Conservation (phyloP, 2,113 vertebrate species). For the Mustelus asterias region DNA sequence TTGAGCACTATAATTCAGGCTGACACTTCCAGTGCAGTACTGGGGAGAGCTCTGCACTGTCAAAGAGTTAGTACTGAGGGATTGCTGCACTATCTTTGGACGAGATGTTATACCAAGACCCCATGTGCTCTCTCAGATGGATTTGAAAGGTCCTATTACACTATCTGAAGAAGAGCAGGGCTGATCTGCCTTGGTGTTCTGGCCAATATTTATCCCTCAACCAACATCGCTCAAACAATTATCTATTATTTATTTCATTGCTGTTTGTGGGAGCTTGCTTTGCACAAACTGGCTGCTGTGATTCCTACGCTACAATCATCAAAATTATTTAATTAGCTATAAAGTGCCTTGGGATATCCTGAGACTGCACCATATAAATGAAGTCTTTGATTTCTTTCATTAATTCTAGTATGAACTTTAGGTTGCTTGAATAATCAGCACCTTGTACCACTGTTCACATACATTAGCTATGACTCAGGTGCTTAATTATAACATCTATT, state of each 20-base stretch:
- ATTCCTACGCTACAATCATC: background rate
- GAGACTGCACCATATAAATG: background rate
- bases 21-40: background rate
- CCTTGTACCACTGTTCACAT: background rate
- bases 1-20: background rate
- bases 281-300: background rate
- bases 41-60: background rate
- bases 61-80: background rate
- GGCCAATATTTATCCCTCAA: background rate
- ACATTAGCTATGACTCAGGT: background rate
- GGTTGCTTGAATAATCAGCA: background rate
- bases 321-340: background rate
- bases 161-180: background rate
- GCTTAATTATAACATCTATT: background rate
- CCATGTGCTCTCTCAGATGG: background rate
- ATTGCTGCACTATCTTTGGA: no score
- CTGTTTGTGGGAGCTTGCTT: background rate
- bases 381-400: background rate
- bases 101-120: background rate
- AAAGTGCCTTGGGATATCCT: background rate
- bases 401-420: background rate
- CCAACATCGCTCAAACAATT: background rate
- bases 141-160: background rate
- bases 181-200: background rate
- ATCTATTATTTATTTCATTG: background rate